Evolutionary conservation across 2,113 vertebrate species (phyloP), one percentile per base, ranked within the genome.

Genomic region (Microtus ochrogaster): DNA sequence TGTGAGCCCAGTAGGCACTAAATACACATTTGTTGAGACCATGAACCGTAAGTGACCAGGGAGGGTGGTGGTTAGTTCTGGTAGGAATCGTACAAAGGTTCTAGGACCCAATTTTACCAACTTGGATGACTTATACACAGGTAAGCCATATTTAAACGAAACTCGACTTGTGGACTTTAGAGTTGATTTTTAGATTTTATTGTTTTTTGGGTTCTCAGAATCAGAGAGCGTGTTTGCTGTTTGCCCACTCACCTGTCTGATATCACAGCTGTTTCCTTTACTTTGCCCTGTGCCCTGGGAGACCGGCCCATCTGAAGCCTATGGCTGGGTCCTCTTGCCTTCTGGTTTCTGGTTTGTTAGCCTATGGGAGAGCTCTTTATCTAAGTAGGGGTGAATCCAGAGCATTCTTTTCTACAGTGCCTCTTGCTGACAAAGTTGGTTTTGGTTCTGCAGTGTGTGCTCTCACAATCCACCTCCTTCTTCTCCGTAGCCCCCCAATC

Each of bases 171-270:
- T 28, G 63, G 36, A 30, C 44, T 79, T 36, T 5, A 26, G 61
- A 26, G 76, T 44, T 47, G 61, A 52, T 17, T 83, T 78, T 36
- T 33, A 41, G 44, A 24, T 82, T 19, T 17, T 63, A 36, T 33
- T 66, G 5, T 52, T 81, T 55, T 30, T 92, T 52, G 33, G 39
- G 36, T 77, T 39, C n/a, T 78, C 44, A 68, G n/a, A n/a, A 47
- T 55, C 26, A 5, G 36, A 86, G 55, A 63, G 68, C 7, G 2
- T 21, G 3, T 81, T 63, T 47, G 30, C 41, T 66, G 14, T 47
- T 33, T 77, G 36, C 1, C 16, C 0, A 72, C n/a, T 30, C 11
- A 24, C n/a, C 28, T 78, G 0, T 4, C 3, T 22, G 19, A 11
- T 1, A 3, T 22, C 19, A 16, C 5, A 3, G 8, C 58, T 3